phyloP scores from a whole-genome alignment of 2,113 vertebrate species.

The Salvelinus sp. region DNA sequence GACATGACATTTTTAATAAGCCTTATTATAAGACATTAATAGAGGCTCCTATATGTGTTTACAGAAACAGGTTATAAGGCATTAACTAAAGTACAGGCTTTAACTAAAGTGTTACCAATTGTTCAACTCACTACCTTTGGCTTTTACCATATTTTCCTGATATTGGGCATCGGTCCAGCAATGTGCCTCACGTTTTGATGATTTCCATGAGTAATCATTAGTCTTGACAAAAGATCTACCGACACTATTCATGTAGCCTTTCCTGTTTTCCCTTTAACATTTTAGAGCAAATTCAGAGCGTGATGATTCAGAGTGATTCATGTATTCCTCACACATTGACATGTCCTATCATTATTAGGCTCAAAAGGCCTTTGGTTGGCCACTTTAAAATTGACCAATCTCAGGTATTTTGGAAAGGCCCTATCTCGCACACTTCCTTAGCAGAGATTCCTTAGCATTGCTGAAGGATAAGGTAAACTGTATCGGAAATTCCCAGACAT shows the following conservation, averaged over 20 bases:
- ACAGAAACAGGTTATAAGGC: too few species aligned
- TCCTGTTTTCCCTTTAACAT: slow-evolving; percentile 54
- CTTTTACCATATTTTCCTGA: neutral
- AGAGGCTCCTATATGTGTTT: too few species aligned
- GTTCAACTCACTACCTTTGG: neutral
- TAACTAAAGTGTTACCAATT: neutral
- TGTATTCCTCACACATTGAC: slow-evolving; percentile 37
- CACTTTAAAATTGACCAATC: neutral
- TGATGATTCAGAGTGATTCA: slow-evolving; percentile 36
- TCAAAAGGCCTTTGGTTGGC: neutral
- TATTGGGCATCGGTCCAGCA: slow-evolving; percentile 40
- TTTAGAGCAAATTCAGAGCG: slow-evolving; percentile 23
- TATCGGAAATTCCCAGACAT: neutral
- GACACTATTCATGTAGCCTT: slow-evolving; percentile 42
- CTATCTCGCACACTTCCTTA: slow-evolving; percentile 44
- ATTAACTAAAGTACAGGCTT: too few species aligned
- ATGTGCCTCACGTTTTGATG: slow-evolving; percentile 30
- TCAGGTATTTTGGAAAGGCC: slow-evolving; percentile 4
- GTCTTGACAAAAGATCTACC: slow-evolving; percentile 51
- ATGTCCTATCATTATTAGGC: slow-evolving; percentile 1
- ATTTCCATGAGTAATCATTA: slow-evolving; percentile 49
- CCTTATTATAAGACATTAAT: too few species aligned
- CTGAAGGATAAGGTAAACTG: slow-evolving; percentile 30
- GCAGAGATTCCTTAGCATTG: slow-evolving; percentile 16
- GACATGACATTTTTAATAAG: too few species aligned